Base-by-base conservation (phyloP, 2,888 invertebrate species). In the Pandemis corylana region DNA sequence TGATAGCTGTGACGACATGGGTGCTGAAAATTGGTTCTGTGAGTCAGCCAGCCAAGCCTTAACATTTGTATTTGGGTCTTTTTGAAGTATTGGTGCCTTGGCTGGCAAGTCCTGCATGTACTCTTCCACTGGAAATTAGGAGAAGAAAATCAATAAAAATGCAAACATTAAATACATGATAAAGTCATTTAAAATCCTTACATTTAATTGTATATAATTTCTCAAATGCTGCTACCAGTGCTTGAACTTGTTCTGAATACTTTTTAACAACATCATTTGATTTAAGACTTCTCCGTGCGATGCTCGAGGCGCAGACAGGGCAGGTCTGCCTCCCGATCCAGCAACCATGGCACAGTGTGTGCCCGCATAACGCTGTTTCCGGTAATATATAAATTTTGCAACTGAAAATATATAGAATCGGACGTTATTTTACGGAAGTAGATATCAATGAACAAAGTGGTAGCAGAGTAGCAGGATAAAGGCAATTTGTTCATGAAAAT, bases 1-100 rank as follows among this genome's bases (percentile, higher is more conserved):
- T n/a, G 85, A 86, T 49, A 79, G 76, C 77, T 87, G 87, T 53
- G 88, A 85, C 67, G 85, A 78, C 46, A 83, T 75, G 67, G 89
- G 86, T 74, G 86, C 90, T 68, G 93, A 93, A 82, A 94, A 93
- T 66, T 91, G 88, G 77, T 94, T 94, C 81, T 92, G 88, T 42
- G 92, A 93, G 78, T 86, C 90, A 56, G 86, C 84, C 71, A 94
- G 81, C 94, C 93, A 93, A 64, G 91, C 89, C 76, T 87, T 87
- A 0, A 94, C 92, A 87, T 91, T 85, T 81, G 88, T 90, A 66
- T 82, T 82, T n/a, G 87, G 83, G 78, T 89, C 88, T 78, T 85
- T 83, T 72, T 82, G 81, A 15, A 80, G 75, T 42, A 78, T 84
- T 36, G 49, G 13, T 49, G 59, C 28, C 80, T 68, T 80, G 70